A percentile compares a stretch with the other conserved stretches of the same genome.
phyloP scores from a whole-genome alignment of 2,113 vertebrate genomes.

The Vimba vimba region DNA sequence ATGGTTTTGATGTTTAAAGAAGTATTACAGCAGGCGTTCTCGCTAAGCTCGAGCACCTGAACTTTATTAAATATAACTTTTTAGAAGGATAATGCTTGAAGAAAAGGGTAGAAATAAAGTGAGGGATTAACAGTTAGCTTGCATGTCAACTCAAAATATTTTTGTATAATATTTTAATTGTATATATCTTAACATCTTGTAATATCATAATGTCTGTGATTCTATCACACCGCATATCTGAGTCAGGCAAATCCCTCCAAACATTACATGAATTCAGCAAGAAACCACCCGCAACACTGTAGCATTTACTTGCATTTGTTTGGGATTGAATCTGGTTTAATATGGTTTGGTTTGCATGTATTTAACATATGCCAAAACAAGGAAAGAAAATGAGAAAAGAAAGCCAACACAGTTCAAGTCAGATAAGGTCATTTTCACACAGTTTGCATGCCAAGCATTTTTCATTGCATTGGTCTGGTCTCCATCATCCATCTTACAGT shows the following conservation, averaged over 20 bases:
- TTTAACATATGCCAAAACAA: neutral
- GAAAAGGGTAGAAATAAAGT: neutral
- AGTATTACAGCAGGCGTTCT: no score
- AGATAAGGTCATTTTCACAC: neutral
- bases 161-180: neutral
- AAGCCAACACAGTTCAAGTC: neutral
- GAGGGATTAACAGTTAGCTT: no score
- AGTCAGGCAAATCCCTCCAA: no score
- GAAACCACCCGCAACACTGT: no score
- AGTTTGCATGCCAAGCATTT: neutral
- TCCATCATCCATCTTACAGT: neutral
- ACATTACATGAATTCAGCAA: no score
- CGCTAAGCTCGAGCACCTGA: neutral
- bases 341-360: neutral
- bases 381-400: neutral
- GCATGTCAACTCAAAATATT: neutral
- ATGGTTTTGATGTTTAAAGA: no score
- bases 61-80: neutral
- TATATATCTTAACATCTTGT: neutral
- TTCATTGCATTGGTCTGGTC: neutral
- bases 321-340: neutral
- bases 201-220: neutral
- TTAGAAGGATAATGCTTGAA: neutral
- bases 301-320: neutral
- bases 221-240: no score